These are phyloP conservation scores for Muscicapa comitata DNA, from an alignment of 2,797 vertebrate species.

Conservation along the genomic window DNA sequence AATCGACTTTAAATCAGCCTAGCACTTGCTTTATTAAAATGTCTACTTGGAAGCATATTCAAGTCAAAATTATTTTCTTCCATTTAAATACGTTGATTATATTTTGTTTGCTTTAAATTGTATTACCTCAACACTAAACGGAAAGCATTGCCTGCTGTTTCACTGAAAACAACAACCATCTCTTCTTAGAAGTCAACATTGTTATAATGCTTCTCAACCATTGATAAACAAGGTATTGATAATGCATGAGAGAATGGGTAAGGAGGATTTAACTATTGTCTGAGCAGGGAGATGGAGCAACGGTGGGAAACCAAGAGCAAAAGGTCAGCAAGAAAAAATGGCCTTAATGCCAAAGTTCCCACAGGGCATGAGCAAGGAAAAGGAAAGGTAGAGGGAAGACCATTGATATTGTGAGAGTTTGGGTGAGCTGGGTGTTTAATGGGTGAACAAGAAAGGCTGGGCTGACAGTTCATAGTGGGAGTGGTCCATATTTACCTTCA, in stretches of 20 bases:
- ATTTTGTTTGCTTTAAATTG: neutral
- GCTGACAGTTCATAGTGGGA: fast-evolving
- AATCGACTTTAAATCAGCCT: neutral
- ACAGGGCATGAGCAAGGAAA: neutral
- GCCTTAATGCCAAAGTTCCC: neutral
- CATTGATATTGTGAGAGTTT: fast-evolving
- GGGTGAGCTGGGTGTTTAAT: neutral
- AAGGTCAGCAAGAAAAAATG: neutral
- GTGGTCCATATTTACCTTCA: neutral
- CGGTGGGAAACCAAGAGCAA: neutral
- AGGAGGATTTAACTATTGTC: neutral
- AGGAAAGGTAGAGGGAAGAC: neutral
- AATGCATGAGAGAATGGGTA: neutral
- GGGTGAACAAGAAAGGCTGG: neutral
- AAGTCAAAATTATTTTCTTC: neutral
- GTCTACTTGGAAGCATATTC: neutral
- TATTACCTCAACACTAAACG: neutral
- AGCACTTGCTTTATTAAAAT: neutral
- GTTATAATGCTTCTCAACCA: neutral
- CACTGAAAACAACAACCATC: neutral
- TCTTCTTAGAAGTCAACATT: neutral
- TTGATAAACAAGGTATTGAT: neutral
- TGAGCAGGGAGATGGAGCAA: neutral
- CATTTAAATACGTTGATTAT: neutral
- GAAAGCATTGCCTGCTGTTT: neutral